Conservation (phyloP, 2,113 vertebrate genomes). For the Sinocyclocheilus rhinocerous region DNA sequence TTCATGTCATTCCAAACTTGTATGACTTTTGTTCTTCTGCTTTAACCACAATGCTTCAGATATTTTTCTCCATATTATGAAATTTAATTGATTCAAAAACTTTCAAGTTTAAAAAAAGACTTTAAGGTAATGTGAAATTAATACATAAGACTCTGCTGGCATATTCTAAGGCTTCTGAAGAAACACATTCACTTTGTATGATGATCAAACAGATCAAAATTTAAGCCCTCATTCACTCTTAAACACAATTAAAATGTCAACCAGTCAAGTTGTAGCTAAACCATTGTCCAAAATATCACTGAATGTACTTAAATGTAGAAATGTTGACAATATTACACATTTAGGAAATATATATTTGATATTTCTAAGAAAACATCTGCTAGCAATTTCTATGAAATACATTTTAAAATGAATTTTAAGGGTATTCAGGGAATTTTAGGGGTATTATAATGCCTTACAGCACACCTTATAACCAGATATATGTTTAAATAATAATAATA, state of each 20-base stretch:
- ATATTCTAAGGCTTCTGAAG: not conserved
- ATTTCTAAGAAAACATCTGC: not conserved
- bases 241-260: not conserved
- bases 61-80: not conserved
- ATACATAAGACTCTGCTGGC: not conserved
- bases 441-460: not conserved
- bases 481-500: not conserved
- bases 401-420: not conserved
- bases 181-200: not conserved
- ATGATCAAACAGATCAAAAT: not conserved
- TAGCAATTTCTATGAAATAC: not conserved
- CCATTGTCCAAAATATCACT: not conserved
- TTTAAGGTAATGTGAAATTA: not conserved
- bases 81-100: not conserved
- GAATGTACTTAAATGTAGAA: not conserved
- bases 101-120: not conserved
- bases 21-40: not conserved
- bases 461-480: not conserved
- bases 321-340: not conserved
- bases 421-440: not conserved
- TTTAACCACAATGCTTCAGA: not conserved
- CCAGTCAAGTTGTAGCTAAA: not conserved
- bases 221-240: not conserved
- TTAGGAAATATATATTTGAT: not conserved
- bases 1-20: not conserved